These are phyloP conservation scores for Melanogrammus aeglefinus DNA, from an alignment of 2,797 vertebrate species.

Conservation along the genomic window DNA sequence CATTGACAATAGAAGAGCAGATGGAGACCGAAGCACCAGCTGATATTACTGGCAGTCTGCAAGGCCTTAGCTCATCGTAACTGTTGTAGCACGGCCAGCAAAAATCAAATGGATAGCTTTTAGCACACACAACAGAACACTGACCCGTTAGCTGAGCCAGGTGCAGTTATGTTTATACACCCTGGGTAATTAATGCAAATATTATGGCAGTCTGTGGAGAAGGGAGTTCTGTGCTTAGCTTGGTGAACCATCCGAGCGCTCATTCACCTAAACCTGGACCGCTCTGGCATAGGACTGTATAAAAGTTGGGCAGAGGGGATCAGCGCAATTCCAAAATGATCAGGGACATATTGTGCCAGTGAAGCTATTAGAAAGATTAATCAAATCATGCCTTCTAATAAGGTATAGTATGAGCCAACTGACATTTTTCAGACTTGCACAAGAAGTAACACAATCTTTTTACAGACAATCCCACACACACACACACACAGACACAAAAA, in stretches of 20 bases:
- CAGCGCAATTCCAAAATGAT: conserved; percentile 29
- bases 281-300: conserved; percentile 4
- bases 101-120: conserved; percentile 20
- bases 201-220: conserved; percentile 65
- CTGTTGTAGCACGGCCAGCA: conserved; percentile 30
- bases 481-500: neutral
- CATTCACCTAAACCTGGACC: conserved; percentile 28
- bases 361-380: conserved; percentile 21
- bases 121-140: conserved; percentile 23
- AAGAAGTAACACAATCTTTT: neutral
- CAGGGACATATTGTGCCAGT: conserved; percentile 8
- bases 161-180: conserved; percentile 61
- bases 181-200: conserved; percentile 65
- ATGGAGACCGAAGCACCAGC: conserved; percentile 25
- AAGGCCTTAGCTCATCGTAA: conserved; percentile 16
- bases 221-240: conserved; percentile 28
- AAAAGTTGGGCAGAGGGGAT: neutral
- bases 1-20: conserved; percentile 26
- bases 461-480: neutral
- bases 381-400: conserved; percentile 31
- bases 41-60: conserved; percentile 42
- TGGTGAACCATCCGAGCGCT: conserved; percentile 39
- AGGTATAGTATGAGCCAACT: neutral
- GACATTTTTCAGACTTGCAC: neutral
- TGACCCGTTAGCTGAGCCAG: conserved; percentile 51